Base-by-base conservation (phyloP, 2,888 invertebrate species). In the Salpingus planirostris region DNA sequence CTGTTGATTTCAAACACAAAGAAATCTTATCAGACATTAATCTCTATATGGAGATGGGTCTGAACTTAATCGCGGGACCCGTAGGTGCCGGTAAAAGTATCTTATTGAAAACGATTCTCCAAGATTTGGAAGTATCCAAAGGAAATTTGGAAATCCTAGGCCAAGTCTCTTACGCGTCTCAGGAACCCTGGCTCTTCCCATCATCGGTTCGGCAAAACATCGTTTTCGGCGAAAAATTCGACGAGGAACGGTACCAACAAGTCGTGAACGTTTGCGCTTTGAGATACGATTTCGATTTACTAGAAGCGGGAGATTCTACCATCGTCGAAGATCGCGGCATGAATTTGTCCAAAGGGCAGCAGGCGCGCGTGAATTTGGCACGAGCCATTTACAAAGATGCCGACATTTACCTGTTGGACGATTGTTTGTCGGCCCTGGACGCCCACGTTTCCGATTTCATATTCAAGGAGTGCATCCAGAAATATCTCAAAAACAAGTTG, bases 311-410 rank as follows among this genome's bases (percentile, higher is more conserved):
- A n/a, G 89, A 89, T 54, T 64, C 73, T 46, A 85, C 85, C 0
- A 60, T 83, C 31, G 80, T 89, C 1, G 87, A 87, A 3, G 88
- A 90, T 51, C 70, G 82, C 27, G 89, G 89, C 4, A 73, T 80
- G 1, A 78, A 80, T 13, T 63, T 90, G 8, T 86, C 85, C 21
- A 87, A 87, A n/a, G 88, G 88, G 6, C 89, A 89, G 63, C 76
- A 78, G 58, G 85, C 87, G 4, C 43, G 89, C 42, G 74, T 90
- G 15, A 84, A 82, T 59, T 65, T 90, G 27, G 85, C 83, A 0
- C 68, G 86, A 52, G 77, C 82, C 1, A 64, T 86, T 25, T 87
- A 86, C 54, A 74, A 73, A 47, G 74, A 81, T 43, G 81, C 83
- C 1, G 84, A 87, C 45, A 70, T 87, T 15, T 87, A 85, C 51